Evolutionary conservation across 2,113 vertebrate genomes (phyloP), one percentile per base, ranked within the genome.

Genomic region (Gavialis gangeticus): DNA sequence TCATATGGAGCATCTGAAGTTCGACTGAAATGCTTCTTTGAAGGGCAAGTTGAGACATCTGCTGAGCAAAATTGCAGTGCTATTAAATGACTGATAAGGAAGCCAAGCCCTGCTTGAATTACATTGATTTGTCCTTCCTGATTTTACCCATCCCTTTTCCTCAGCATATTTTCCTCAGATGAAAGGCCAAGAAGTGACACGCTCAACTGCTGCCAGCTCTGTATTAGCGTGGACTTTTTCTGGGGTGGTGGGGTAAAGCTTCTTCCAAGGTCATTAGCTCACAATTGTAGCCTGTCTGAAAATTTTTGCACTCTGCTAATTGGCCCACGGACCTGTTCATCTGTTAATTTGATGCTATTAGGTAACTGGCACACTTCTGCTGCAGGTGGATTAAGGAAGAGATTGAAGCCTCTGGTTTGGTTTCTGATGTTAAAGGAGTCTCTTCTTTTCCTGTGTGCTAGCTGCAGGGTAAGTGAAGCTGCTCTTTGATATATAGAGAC

Each of bases 291-390:
- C 73, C 90, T 88, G 55, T 95, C 94, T 93, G 87, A 93, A 95
- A 94, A 96, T 86, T 76, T 89, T 89, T 95, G 93, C 90, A 78
- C 86, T 95, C 88, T 93, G 77, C 85, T 97, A 96, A 96, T 95
- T 96, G 92, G 84, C 87, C 87, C 93, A 88, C 59, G 93, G 93
- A 92, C 93, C 91, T 96, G 95, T 91, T 96, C 94, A 81, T 92
- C 94, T 95, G 92, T 93, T 97, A 96, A 97, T 97, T 97, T 97
- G 92, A 97, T 93, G 95, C 93, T 91, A 96, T 96, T 94, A 93
- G 95, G 93, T 95, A 91, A 83, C 84, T 75, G 71, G 88, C 85
- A 91, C 87, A 90, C 94, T 80, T 94, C 89, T 94, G 90, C 69
- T 88, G 87, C 82, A 79, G 88, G 83, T 56, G 64, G 82, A 84